phyloP scores from a whole-genome alignment of 1,140 invertebrate genomes.

The Drosophila parvula region DNA sequence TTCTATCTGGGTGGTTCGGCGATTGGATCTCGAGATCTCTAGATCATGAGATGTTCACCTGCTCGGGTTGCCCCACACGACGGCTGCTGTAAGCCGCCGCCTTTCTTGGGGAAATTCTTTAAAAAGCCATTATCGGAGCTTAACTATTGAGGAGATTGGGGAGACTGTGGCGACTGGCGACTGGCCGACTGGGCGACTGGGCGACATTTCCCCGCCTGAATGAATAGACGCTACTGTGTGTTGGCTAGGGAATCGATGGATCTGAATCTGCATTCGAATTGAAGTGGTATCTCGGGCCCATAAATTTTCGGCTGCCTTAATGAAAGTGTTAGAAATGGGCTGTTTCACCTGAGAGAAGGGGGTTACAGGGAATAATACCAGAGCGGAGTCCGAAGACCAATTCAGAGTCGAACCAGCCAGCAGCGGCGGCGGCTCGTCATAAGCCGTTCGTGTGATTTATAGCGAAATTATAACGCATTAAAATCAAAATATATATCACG shows the following conservation, averaged over 20 bases:
- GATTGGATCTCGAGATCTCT: not conserved
- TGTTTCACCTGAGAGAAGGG: conserved; percentile 26
- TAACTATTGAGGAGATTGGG: conserved; percentile 50
- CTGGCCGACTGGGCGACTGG: conserved; percentile 3
- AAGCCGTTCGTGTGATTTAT: conserved; percentile 79
- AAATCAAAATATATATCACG: conserved; percentile 75
- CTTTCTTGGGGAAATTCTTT: conserved; percentile 66
- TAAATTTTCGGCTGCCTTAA: conserved; percentile 71
- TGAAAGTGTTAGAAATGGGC: conserved; percentile 72
- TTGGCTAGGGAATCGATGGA: conserved; percentile 33
- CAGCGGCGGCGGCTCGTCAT: conserved; percentile 55
- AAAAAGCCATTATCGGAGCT: conserved; percentile 77
- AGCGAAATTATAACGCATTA: conserved; percentile 82
- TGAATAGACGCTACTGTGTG: conserved; percentile 61
- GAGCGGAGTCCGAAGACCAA: conserved; percentile 22
- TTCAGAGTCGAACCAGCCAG: conserved; percentile 26
- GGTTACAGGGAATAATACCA: conserved; percentile 13
- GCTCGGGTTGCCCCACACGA: conserved; percentile 53
- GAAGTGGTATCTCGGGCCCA: conserved; percentile 57
- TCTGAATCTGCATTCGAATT: conserved; percentile 71
- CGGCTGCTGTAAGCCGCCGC: conserved; percentile 53
- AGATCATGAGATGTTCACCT: conserved; percentile 11
- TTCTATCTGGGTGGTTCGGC: conserved; percentile 63
- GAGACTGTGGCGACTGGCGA: too few species aligned
- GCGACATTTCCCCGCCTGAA: conserved; percentile 52